A percentile compares a stretch with the other conserved stretches of the same genome.
phyloP scores from a whole-genome alignment of 37 sponge, comb jelly and placozoan species.

The Geodia barretti region DNA sequence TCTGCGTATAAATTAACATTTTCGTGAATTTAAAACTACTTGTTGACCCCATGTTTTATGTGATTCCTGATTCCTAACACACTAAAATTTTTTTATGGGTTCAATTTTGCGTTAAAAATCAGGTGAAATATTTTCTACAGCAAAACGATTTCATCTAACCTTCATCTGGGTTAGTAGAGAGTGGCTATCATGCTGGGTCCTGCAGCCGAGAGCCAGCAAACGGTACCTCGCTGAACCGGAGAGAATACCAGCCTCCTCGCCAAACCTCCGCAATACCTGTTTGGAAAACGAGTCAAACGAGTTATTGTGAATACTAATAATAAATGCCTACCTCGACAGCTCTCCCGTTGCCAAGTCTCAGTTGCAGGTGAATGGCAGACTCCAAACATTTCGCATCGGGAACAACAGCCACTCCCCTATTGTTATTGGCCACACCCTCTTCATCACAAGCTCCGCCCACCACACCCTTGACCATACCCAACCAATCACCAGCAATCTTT shows the following conservation, averaged over 20 bases:
- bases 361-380: background rate
- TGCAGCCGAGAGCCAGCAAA: background rate
- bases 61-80: too few relatives aligned
- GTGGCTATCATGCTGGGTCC: background rate
- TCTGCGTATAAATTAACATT: background rate
- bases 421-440: background rate
- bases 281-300: background rate
- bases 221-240: background rate
- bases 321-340: background rate
- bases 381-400: background rate
- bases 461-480: background rate
- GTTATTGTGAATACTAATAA: background rate
- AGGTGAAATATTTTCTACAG: too few relatives aligned
- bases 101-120: too few relatives aligned
- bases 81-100: too few relatives aligned
- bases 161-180: background rate
- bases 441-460: too few relatives aligned
- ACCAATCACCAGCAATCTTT: constrained; percentile 1
- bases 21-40: background rate
- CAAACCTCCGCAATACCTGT: background rate
- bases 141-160: background rate
- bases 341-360: background rate
- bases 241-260: background rate
- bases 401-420: background rate
- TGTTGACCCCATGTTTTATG: too few relatives aligned